Evolutionary conservation across 2,113 vertebrate genomes (phyloP), one percentile per base, ranked within the genome.

Genomic region (Aptenodytes patagonicus): DNA sequence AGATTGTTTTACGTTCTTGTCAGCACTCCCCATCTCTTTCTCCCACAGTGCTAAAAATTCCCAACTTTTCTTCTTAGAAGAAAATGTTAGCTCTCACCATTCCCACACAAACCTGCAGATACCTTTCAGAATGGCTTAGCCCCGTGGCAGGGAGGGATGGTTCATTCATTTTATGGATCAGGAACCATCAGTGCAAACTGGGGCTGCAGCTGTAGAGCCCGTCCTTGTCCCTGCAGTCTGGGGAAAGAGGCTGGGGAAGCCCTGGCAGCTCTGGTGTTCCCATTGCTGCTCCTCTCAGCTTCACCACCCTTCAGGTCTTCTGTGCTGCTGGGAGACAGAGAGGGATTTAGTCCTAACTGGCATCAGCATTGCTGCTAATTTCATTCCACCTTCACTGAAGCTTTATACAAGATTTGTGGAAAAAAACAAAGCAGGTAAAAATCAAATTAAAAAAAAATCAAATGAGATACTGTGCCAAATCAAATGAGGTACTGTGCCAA

Each of bases 81-180:
- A 42, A n/a, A 47, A 82, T 11, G 51, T 44, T 36, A 36, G 51
- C 28, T 19, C 34, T 57, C 52, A 38, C 26, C 6, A 2, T 57
- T 57, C 26, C 52, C 52, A 38, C 21, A 21, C 52, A 57, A 47
- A 69, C 21, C 34, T 2, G 0, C 28, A 55, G 28, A 32, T 20
- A 38, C 25, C 47, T 69, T 57, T 57, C 51, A 38, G 64, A 55
- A 55, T 1, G 1, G 16, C 46, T 82, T 69, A 38, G 40, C 40
- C 17, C 20, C 28, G 8, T 18, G 42, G 40, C 52, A 32, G 42
- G 34, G 52, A 69, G 42, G n/a, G n/a, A 38, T 32, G 22, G 34
- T 40, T 40, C 10, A 0, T 25, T 47, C 28, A 47, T 47, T 69
- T 57, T 57, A 58, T 2, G 3, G 17, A 20, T 36, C 0, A 1